Evolutionary conservation across 2,888 invertebrate genomes (phyloP).

Genomic region (Ophion ellenae): DNA sequence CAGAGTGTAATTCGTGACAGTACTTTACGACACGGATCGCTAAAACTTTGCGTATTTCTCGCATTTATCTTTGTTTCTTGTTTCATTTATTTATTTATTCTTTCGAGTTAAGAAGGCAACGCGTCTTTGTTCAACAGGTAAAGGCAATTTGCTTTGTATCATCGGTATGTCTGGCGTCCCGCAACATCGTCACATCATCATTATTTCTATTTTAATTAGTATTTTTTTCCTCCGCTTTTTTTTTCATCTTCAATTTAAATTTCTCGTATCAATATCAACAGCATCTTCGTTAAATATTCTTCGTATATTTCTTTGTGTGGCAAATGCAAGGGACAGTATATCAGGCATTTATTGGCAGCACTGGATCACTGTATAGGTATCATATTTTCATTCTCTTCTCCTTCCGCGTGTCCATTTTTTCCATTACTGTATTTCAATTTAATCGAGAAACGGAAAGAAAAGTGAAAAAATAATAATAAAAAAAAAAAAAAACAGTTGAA

Average conservation of each 20-base stretch:
- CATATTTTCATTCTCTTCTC: constrained; percentile 42
- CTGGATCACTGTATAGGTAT: constrained; percentile 76
- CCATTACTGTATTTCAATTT: constrained; percentile 54
- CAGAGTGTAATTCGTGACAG: constrained; percentile 72
- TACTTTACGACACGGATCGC: constrained; percentile 69
- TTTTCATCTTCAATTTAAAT: constrained; percentile 33
- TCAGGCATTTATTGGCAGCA: constrained; percentile 83
- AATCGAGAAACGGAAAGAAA: constrained; percentile 46
- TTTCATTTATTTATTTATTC: constrained; percentile 73
- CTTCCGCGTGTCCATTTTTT: constrained; percentile 43
- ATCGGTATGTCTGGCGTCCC: constrained; percentile 82
- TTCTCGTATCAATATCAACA: constrained; percentile 64
- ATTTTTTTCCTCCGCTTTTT: constrained; percentile 13
- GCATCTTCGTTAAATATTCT: constrained; percentile 53
- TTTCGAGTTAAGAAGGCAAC: constrained; percentile 82
- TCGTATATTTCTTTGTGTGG: constrained; percentile 67
- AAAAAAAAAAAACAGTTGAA: constrained; percentile 47
- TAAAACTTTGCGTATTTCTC: constrained; percentile 62
- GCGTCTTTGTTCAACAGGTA: constrained; percentile 81
- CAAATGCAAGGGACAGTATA: constrained; percentile 78
- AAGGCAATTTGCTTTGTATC: constrained; percentile 84
- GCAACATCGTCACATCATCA: constrained; percentile 67
- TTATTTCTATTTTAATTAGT: constrained; percentile 38
- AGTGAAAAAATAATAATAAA: constrained; percentile 5
- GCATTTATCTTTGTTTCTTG: constrained; percentile 49